Conservation (phyloP, 2,888 invertebrate species). For the Anaspis maculata region DNA sequence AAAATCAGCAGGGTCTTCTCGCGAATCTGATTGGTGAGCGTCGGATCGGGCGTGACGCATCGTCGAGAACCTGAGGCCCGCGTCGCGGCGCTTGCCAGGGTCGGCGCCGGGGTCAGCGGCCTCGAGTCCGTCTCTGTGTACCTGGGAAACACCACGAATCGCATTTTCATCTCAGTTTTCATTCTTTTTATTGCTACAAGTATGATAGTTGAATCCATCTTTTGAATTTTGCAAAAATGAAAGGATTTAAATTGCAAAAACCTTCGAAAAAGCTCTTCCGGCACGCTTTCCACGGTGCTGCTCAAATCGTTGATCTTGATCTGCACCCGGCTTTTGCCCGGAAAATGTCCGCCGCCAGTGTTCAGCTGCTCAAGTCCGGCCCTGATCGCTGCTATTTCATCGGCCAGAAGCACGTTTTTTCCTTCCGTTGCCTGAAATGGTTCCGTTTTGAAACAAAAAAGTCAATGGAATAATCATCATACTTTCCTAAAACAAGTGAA, state of each 20-base stretch:
- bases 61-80: constrained; percentile 55
- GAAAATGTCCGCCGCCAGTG: constrained; percentile 15
- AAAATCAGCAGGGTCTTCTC: constrained; percentile 63
- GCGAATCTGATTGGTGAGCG: constrained; percentile 37
- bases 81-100: constrained; percentile 64
- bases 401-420: constrained; percentile 32
- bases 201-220: too few species aligned
- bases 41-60: constrained; percentile 67
- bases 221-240: constrained; percentile 2
- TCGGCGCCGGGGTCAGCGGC: constrained; percentile 72
- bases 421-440: constrained; percentile 30
- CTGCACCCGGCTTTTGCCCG: constrained; percentile 6
- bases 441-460: not conserved
- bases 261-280: constrained; percentile 66
- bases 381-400: constrained; percentile 37
- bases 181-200: too few species aligned
- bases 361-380: constrained; percentile 31
- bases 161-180: too few species aligned
- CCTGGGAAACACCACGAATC: constrained; percentile 42
- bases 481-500: too few species aligned
- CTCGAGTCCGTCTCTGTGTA: constrained; percentile 81
- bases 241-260: too few species aligned
- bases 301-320: constrained; percentile 18
- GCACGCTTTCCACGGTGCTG: constrained; percentile 54
- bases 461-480: too few species aligned